Conservation (phyloP, 92 coral and sea anemone species). For the Micromussa lordhowensis region DNA sequence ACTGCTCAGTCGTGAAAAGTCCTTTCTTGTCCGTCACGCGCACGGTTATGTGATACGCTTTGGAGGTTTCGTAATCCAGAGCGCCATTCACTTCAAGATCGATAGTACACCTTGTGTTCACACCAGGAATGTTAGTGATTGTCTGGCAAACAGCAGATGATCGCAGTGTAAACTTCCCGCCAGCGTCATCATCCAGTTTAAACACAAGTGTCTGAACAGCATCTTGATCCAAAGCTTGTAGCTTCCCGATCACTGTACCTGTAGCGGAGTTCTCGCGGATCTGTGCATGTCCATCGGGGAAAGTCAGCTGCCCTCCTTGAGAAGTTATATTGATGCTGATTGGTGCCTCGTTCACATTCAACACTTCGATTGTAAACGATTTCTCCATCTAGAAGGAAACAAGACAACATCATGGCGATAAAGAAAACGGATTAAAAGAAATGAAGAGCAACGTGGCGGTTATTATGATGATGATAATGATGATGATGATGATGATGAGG, state of each 20-base stretch:
- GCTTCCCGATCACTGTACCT: conserved; percentile 76
- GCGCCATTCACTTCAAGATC: conserved; percentile 54
- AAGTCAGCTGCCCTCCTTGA: conserved; percentile 73
- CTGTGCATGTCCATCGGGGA: conserved; percentile 68
- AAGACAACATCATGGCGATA: background rate
- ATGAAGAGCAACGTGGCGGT: background rate
- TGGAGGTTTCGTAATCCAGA: conserved; percentile 74
- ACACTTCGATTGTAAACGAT: conserved; percentile 79
- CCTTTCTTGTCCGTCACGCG: conserved; percentile 87
- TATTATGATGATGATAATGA: no score
- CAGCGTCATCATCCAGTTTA: conserved; percentile 81
- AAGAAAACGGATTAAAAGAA: background rate
- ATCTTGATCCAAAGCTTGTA: conserved; percentile 82
- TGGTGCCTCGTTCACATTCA: conserved; percentile 91
- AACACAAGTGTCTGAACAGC: conserved; percentile 65
- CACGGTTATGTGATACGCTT: conserved; percentile 54
- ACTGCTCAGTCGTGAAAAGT: conserved; percentile 52
- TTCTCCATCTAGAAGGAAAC: conserved; percentile 73
- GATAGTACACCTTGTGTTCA: conserved; percentile 71
- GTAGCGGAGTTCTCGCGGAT: conserved; percentile 75
- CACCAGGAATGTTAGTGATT: conserved; percentile 54
- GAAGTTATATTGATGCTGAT: conserved; percentile 78
- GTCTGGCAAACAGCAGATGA: conserved; percentile 49
- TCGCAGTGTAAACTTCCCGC: conserved; percentile 59
- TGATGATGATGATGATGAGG: no score